Conservation (phyloP, 1,140 invertebrate genomes). For the Cepaea nemoralis region DNA sequence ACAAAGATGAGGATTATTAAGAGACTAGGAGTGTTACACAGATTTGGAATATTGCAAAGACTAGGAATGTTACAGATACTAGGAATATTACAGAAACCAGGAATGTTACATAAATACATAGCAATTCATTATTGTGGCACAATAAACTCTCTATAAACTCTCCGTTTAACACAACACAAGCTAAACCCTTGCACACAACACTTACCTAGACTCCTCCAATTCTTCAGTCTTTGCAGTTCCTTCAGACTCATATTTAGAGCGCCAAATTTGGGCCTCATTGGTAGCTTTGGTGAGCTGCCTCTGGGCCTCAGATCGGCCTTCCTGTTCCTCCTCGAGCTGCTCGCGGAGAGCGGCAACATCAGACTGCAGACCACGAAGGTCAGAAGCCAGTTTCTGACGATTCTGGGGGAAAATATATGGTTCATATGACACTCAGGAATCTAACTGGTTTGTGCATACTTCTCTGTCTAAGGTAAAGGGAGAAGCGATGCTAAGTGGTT, state of each 20-base stretch:
- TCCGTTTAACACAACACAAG: no score
- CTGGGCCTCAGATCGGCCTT: conserved; percentile 78
- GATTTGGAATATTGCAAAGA: no score
- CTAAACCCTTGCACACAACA: no score
- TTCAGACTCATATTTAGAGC: conserved; percentile 96
- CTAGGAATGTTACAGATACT: no score
- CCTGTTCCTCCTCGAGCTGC: conserved; percentile 93
- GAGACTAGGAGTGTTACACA: no score
- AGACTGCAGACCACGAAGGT: conserved; percentile 88
- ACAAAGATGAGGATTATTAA: no score
- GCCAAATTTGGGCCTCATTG: conserved; percentile 89
- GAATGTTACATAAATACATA: no score
- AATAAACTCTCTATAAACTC: no score
- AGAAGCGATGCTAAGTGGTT: no score
- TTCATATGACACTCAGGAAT: neutral
- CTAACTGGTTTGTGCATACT: neutral
- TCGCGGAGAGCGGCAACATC: conserved; percentile 97
- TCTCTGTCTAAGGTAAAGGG: no score
- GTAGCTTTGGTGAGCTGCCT: conserved; percentile 98
- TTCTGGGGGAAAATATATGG: conserved; percentile 41
- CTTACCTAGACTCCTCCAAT: conserved; percentile 93
- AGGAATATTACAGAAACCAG: no score
- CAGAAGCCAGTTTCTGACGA: conserved; percentile 69
- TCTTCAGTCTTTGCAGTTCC: conserved; percentile 96
- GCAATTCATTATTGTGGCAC: no score